A percentile compares a stretch with the other conserved stretches of the same genome.
Conservation (phyloP, 1,140 invertebrate genomes). For the Meloidogyne exigua region DNA sequence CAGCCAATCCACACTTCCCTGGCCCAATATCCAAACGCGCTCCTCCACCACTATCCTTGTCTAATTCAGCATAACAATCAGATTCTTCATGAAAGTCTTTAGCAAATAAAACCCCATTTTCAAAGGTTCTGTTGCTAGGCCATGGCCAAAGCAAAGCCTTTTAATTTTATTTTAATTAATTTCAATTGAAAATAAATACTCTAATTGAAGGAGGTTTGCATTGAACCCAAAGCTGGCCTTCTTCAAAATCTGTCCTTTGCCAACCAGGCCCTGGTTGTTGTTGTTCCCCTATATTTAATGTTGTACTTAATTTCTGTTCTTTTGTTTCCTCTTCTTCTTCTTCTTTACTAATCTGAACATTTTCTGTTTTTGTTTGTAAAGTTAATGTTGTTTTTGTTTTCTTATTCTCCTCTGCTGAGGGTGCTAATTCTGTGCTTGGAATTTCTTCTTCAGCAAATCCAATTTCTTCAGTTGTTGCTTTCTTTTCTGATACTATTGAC, state of each 20-base stretch:
- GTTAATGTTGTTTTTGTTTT: conserved; percentile 2
- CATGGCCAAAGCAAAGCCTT: conserved; percentile 31
- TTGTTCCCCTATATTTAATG: background rate
- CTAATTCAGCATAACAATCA: conserved; percentile 22
- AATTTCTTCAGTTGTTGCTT: conserved; percentile 3
- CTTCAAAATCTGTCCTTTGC: conserved; percentile 13
- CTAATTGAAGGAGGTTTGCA: conserved; percentile 18
- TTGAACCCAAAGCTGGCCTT: conserved; percentile 6
- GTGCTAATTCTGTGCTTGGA: conserved; percentile 3
- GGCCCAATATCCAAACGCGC: background rate
- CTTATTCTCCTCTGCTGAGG: conserved; percentile 6
- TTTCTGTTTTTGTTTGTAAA: background rate
- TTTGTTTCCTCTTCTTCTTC: background rate
- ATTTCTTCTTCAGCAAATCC: background rate
- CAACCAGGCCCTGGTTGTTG: background rate
- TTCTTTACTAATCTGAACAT: background rate
- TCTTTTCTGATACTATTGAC: conserved; percentile 1
- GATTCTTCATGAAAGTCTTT: conserved; percentile 42
- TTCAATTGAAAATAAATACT: no score
- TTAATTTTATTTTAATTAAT: no score
- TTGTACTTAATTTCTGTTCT: background rate
- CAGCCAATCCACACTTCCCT: conserved; percentile 14
- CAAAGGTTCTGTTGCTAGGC: conserved; percentile 24
- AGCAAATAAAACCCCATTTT: conserved; percentile 33
- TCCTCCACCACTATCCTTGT: background rate